Conservation (phyloP, 1,140 invertebrate genomes). For the Cydia splendana region DNA sequence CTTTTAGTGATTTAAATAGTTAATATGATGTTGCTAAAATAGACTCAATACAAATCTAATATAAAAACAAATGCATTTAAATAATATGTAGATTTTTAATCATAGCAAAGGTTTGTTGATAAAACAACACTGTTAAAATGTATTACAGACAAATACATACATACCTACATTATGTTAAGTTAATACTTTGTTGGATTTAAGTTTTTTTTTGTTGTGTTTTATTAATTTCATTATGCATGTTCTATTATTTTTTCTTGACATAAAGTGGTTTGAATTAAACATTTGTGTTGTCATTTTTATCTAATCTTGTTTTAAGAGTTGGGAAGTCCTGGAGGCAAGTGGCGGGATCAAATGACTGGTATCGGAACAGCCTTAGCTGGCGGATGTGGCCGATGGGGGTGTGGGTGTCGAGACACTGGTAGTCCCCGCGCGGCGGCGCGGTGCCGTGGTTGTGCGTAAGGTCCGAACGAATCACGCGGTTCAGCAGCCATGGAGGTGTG, state of each 20-base stretch:
- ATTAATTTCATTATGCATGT: conserved; percentile 27
- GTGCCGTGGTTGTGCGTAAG: conserved; percentile 70
- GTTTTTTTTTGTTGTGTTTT: conserved; percentile 26
- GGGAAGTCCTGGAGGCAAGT: conserved; percentile 66
- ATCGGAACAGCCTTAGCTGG: conserved; percentile 59
- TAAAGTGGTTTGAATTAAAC: conserved; percentile 41
- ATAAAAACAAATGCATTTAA: neutral
- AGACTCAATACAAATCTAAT: neutral
- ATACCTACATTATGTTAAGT: neutral
- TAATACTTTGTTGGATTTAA: conserved; percentile 30
- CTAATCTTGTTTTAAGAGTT: conserved; percentile 40
- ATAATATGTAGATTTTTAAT: neutral
- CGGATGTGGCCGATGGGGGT: conserved; percentile 72
- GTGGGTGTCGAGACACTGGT: conserved; percentile 69
- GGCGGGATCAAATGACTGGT: conserved; percentile 66
- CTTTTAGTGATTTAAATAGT: neutral
- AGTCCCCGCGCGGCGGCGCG: conserved; percentile 65
- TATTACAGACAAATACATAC: neutral
- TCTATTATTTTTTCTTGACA: conserved; percentile 27
- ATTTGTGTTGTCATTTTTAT: conserved; percentile 34
- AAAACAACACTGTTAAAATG: neutral
- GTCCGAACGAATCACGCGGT: conserved; percentile 67
- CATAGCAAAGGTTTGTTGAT: neutral
- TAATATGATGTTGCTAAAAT: neutral
- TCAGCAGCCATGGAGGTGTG: conserved; percentile 60